Conservation (phyloP, 1,140 invertebrate species). For the Formica exsecta region DNA sequence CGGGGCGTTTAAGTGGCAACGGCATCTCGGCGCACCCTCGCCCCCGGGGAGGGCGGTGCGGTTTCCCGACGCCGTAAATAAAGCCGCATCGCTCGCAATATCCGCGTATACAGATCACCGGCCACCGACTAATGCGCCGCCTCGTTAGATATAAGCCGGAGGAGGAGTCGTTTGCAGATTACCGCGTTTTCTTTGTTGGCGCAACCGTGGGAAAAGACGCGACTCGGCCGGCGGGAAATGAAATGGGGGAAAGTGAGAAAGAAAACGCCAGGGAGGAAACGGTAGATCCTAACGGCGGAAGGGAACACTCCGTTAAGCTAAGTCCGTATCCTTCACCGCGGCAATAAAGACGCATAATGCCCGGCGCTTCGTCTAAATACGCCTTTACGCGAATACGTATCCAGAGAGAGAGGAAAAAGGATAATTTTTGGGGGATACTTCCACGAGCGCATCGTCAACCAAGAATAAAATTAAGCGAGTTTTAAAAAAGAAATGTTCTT, state of each 20-base stretch:
- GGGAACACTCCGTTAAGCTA: slow-evolving; percentile 70
- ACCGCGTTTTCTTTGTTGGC: slow-evolving; percentile 68
- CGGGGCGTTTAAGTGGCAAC: slow-evolving; percentile 44
- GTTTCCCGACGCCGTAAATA: slow-evolving; percentile 67
- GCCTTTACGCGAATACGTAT: slow-evolving; percentile 30
- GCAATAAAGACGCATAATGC: slow-evolving; percentile 67
- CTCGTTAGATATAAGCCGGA: slow-evolving; percentile 72
- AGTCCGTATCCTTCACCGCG: slow-evolving; percentile 67
- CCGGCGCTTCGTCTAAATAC: slow-evolving; percentile 20
- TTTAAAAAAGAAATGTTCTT: background rate
- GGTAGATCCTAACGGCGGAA: slow-evolving; percentile 60
- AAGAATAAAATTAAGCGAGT: background rate
- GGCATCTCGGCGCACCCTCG: background rate
- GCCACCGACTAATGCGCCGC: slow-evolving; percentile 69
- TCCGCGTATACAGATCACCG: slow-evolving; percentile 68
- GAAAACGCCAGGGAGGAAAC: slow-evolving; percentile 44
- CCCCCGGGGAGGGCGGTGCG: slow-evolving; percentile 2
- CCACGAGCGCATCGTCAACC: background rate
- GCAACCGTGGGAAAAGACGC: slow-evolving; percentile 30
- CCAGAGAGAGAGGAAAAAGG: background rate
- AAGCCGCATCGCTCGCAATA: slow-evolving; percentile 72
- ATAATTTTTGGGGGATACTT: slow-evolving; percentile 20
- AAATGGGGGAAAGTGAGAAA: slow-evolving; percentile 11
- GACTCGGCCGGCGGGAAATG: background rate
- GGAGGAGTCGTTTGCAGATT: slow-evolving; percentile 69